Base-by-base conservation (phyloP, 2,888 invertebrate genomes). In the Hemistola chrysoprasaria region DNA sequence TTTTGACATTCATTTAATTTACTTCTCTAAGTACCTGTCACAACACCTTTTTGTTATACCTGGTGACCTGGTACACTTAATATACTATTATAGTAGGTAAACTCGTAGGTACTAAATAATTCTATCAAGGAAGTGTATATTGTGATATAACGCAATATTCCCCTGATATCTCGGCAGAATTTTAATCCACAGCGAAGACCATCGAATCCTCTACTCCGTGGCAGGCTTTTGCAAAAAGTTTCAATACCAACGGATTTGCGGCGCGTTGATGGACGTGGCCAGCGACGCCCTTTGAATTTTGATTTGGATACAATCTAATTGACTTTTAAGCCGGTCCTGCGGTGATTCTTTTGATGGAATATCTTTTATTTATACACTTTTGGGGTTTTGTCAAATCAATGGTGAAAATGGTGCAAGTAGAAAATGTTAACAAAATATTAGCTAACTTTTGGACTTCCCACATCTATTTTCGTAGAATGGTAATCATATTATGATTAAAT, bases 171-270 rank as follows among this genome's bases (percentile, higher is more conserved):
- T 11, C 28, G 26, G 51, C 59, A 56, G 57, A 67, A 65, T 62
- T 62, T 63, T 60, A 66, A 70, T 67, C 64, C 62, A 43, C 33
- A 35, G 29, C 23, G 45, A 22, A 32, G 29, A 8, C 27, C 16
- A 16, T 1, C 4, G 1, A n/a, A 8, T n/a, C 3, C 20, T 6
- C 2, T 11, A 8, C 27, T 25, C 22, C 22, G 9, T 10, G 20
- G 2, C n/a, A 38, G 28, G 37, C 51, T 51, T 48, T 48, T 47
- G 40, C 36, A 34, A 56, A 59, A 62, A 59, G 53, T 62, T 65
- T 46, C 38, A 32, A 51, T 52, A 41, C 16, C 45, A 29, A 20
- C 11, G 39, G 53, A 44, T 49, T 60, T 50, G 50, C 41, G 40
- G 33, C 32, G 40, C 39, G 31, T 8, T 26, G 40, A 31, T 10